Conservation (phyloP, 2,888 invertebrate genomes). For the Rhingia campestris region DNA sequence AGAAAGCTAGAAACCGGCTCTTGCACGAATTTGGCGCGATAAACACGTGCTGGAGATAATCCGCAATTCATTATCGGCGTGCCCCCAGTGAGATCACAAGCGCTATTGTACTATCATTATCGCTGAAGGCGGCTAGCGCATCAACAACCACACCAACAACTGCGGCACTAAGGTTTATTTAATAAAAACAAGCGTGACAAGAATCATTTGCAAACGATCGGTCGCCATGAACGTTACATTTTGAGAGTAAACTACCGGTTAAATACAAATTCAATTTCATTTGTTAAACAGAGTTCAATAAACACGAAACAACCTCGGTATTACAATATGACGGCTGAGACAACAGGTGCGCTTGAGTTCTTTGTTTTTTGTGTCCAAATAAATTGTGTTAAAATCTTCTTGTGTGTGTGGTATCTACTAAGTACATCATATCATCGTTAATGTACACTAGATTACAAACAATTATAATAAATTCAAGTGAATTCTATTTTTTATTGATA, state of each 20-base stretch:
- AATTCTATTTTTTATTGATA: no score
- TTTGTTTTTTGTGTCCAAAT: neutral
- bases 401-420: constrained; percentile 2
- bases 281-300: neutral
- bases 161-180: constrained; percentile 49
- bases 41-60: neutral
- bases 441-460: no score
- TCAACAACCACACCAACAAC: neutral
- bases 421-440: no score
- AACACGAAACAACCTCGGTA: constrained; percentile 3
- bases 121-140: neutral
- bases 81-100: constrained; percentile 8
- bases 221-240: constrained; percentile 58
- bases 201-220: constrained; percentile 52
- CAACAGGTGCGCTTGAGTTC: constrained; percentile 55
- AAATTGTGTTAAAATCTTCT: neutral
- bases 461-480: no score
- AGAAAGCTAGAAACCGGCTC: no score
- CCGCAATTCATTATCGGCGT: constrained; percentile 45
- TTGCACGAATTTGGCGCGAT: no score
- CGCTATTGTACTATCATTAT: constrained; percentile 9
- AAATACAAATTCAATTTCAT: constrained; percentile 2
- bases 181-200: constrained; percentile 41
- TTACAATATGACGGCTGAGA: constrained; percentile 41
- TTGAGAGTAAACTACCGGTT: constrained; percentile 1